Evolutionary conservation across 2,113 vertebrate species (phyloP).

Genomic region (Archilochus colubris): DNA sequence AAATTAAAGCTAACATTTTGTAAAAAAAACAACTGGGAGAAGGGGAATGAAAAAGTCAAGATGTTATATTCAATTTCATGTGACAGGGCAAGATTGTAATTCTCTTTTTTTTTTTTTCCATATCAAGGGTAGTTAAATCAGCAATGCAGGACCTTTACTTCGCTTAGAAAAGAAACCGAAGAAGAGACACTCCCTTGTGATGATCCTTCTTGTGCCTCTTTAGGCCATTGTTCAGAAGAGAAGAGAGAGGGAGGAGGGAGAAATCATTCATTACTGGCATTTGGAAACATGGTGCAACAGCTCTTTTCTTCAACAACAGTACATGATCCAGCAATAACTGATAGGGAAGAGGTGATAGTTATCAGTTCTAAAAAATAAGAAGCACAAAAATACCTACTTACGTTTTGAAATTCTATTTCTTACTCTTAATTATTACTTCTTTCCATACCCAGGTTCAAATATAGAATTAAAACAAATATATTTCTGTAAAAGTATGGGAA

Average conservation of each 20-base stretch:
- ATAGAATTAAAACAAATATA: background rate
- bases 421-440: background rate
- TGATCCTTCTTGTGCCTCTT: background rate
- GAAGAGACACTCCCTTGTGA: background rate
- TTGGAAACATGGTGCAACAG: background rate
- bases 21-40: background rate
- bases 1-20: background rate
- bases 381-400: background rate
- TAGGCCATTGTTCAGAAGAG: background rate
- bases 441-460: background rate
- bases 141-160: background rate
- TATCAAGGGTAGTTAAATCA: background rate
- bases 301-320: background rate
- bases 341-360: background rate
- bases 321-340: rapidly evolving
- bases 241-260: background rate
- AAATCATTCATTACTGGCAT: background rate
- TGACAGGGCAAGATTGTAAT: background rate
- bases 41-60: background rate
- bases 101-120: background rate
- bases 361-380: background rate
- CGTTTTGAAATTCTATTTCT: background rate
- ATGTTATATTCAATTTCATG: background rate
- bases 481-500: background rate
- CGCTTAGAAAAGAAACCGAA: background rate